These are phyloP conservation scores for Xenentodon cancila DNA, from an alignment of 2,797 vertebrate species.

Conservation along the genomic window DNA sequence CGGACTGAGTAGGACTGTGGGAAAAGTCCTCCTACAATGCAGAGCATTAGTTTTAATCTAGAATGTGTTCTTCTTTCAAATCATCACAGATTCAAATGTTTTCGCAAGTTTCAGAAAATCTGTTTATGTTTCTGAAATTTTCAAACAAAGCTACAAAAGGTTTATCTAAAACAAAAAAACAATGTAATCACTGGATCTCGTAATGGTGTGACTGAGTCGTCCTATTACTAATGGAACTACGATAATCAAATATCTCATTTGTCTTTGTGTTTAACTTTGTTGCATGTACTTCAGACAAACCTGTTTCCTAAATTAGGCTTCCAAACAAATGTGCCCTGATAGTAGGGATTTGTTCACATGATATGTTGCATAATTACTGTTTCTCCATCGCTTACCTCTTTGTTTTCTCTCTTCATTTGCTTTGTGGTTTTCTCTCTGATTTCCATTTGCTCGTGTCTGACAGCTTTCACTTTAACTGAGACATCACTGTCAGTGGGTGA, in stretches of 20 bases:
- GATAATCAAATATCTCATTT: not conserved
- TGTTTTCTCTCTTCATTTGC: slow-evolving; percentile 11
- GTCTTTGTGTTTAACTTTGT: slow-evolving; percentile 1
- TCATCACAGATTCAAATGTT: slow-evolving; percentile 7
- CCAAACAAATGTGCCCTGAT: slow-evolving; percentile 11
- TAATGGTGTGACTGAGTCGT: no score
- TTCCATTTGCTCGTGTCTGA: not conserved
- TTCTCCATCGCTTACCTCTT: slow-evolving; percentile 1
- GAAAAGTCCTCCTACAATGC: slow-evolving; percentile 18
- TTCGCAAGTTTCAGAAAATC: slow-evolving; percentile 11
- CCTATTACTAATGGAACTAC: no score
- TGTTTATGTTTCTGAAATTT: not conserved
- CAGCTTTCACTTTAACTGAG: no score
- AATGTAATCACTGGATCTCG: no score
- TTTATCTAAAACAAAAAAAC: not conserved
- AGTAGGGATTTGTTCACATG: slow-evolving; percentile 13
- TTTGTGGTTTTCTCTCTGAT: not conserved
- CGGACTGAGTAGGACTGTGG: slow-evolving; percentile 4
- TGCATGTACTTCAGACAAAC: not conserved
- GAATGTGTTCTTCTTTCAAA: slow-evolving; percentile 40
- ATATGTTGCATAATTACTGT: slow-evolving; percentile 28
- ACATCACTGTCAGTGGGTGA: not conserved
- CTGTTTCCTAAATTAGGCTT: slow-evolving; percentile 9
- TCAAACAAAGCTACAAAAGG: not conserved
- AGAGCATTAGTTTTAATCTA: slow-evolving; percentile 29